These are phyloP conservation scores for Labeo calbasu DNA, from an alignment of 2,797 vertebrate species.

Conservation along the genomic window DNA sequence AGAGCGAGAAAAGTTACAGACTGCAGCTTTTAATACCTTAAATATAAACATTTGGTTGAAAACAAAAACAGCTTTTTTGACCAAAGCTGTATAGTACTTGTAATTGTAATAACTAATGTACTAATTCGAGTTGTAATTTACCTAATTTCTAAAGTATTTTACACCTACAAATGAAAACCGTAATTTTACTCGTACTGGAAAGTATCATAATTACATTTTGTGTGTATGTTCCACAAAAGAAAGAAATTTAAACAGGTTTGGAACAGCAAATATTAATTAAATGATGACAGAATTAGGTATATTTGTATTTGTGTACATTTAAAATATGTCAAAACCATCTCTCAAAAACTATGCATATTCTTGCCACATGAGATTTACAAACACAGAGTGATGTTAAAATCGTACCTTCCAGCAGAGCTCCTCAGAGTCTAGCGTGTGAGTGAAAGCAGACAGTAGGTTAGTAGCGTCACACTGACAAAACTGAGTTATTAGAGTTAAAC, in stretches of 20 bases:
- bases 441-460: constrained; percentile 90
- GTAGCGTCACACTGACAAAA: constrained; percentile 63
- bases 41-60: background rate
- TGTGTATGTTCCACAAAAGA: background rate
- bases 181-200: background rate
- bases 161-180: background rate
- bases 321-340: background rate
- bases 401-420: constrained; percentile 94
- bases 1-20: too few relatives aligned
- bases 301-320: background rate
- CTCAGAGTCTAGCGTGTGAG: constrained; percentile 90
- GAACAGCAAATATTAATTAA: background rate
- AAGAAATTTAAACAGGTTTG: background rate
- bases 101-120: background rate
- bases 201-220: background rate
- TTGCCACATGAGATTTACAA: background rate
- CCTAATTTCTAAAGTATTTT: background rate
- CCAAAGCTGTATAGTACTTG: background rate
- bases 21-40: too few relatives aligned
- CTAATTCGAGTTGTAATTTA: too few relatives aligned
- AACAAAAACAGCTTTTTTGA: background rate
- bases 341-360: background rate
- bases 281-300: background rate
- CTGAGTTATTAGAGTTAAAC: constrained; percentile 29
- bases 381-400: constrained; percentile 25